A percentile compares a stretch with the other conserved stretches of the same genome.
These are phyloP conservation scores for Pseudopipra pipra DNA, from an alignment of 2,113 vertebrate species.

Conservation along the genomic window DNA sequence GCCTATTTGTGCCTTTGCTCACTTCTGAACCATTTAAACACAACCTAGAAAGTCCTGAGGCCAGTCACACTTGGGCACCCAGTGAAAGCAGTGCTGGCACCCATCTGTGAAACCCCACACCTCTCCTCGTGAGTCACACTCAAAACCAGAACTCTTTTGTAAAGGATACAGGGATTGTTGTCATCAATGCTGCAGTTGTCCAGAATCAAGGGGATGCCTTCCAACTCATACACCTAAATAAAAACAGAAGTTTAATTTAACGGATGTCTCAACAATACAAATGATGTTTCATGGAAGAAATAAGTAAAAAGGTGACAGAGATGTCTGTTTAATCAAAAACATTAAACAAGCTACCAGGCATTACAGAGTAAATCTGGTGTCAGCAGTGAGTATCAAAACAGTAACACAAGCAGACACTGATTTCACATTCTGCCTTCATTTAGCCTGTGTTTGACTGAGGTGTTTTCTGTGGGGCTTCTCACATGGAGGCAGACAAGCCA, in stretches of 20 bases:
- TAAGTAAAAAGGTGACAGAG: rapidly evolving
- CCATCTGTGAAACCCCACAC: not conserved
- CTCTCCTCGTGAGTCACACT: not conserved
- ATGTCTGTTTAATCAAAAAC: not conserved
- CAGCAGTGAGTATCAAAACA: not conserved
- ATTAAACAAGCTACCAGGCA: not conserved
- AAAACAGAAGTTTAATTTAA: not conserved
- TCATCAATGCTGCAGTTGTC: slow-evolving; percentile 93
- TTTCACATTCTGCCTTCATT: not conserved
- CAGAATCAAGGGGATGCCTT: slow-evolving; percentile 91
- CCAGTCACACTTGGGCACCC: not conserved
- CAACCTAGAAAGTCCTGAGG: not conserved
- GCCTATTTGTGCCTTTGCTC: not conserved
- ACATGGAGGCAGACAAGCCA: not conserved
- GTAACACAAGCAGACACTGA: not conserved
- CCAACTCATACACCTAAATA: slow-evolving; percentile 85
- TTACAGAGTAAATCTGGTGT: not conserved
- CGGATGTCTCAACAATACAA: not conserved
- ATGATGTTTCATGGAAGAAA: not conserved
- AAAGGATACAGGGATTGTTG: slow-evolving; percentile 99
- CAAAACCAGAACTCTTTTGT: not conserved
- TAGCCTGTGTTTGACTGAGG: not conserved
- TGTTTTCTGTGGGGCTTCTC: not conserved
- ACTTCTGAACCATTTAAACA: not conserved
- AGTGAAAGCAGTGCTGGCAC: not conserved